Base-by-base conservation (phyloP, 2,888 invertebrate species). In the Netelia virgata region DNA sequence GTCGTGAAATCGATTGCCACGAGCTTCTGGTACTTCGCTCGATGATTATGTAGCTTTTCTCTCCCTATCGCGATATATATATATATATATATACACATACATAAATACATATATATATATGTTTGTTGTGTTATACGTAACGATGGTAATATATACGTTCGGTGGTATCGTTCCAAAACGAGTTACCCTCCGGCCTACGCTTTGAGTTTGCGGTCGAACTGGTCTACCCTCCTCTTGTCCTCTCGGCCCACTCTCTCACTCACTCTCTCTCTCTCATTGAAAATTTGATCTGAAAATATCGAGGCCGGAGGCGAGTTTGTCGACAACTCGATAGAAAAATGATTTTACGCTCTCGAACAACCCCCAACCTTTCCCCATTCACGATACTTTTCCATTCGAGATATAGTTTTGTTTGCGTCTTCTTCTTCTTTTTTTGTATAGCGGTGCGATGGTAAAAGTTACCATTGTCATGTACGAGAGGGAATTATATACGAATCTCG, bases 161-260 rank as follows among this genome's bases (percentile, higher is more conserved):
- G 36, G 18, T 55, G 9, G 36, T 55, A 55, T 70, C 70, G 41
- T 20, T 70, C 36, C 53, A 57, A 70, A 64, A 72, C 53, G 70
- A 53, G 57, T 72, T 55, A 59, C 10, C 59, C 43, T 18, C 11
- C 43, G 41, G 20, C 72, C 72, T 59, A 72, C 72, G 59, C 72
- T 18, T 43, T 20, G 18, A 59, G 59, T 20, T 72, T 59, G 57
- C 43, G 43, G 70, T 70, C 57, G 28, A 41, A 55, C 70, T 70
- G 53, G 53, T 53, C 53, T 53, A n/a, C 14, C 53, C 53, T 16
- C 53, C 53, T 14, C 16, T 53, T 14, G 16, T 14, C 53, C 11
- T n/a, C 57, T 10, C 28, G 11, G n/a, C 70, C 70, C 57, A 70
- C 70, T 11, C 41, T 11, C 55, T 6, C 53, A n/a, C n/a, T n/a